A percentile compares a stretch with the other conserved stretches of the same genome.
These are phyloP conservation scores for Chelonia mydas DNA, from an alignment of 2,797 vertebrate species.

Conservation along the genomic window DNA sequence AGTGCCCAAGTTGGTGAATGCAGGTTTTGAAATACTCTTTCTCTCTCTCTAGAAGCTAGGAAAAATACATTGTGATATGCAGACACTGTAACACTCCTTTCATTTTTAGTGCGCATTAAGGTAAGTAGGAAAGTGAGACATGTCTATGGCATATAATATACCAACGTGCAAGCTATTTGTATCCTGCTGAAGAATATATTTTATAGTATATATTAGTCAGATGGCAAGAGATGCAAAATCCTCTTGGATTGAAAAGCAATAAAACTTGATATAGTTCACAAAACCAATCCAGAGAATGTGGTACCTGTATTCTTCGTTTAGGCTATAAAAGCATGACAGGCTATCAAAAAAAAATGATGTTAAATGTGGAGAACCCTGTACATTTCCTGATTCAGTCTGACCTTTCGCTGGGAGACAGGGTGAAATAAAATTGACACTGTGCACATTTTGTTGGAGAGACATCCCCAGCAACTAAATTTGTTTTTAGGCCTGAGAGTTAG, in stretches of 20 bases:
- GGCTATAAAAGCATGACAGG: not conserved
- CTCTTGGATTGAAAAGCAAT: not conserved
- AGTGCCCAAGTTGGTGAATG: not conserved
- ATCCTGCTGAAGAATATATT: not conserved
- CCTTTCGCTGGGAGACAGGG: not conserved
- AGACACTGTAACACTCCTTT: not conserved
- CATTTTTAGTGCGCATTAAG: not conserved
- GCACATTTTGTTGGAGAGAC: not conserved
- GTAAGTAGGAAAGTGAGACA: not conserved
- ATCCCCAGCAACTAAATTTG: not conserved
- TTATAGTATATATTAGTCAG: not conserved
- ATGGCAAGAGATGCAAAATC: not conserved
- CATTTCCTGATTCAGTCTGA: not conserved
- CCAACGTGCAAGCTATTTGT: not conserved
- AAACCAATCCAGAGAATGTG: not conserved
- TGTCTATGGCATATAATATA: not conserved
- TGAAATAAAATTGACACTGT: not conserved
- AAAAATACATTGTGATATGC: not conserved
- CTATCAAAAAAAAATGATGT: not conserved
- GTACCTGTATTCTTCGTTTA: not conserved
- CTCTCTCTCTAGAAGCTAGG: not conserved
- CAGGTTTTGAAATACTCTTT: not conserved
- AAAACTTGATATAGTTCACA: not conserved
- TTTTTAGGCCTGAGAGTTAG: not conserved
- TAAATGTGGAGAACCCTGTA: not conserved